Evolutionary conservation across 2,113 vertebrate genomes (phyloP).

Genomic region (Castor canadensis): DNA sequence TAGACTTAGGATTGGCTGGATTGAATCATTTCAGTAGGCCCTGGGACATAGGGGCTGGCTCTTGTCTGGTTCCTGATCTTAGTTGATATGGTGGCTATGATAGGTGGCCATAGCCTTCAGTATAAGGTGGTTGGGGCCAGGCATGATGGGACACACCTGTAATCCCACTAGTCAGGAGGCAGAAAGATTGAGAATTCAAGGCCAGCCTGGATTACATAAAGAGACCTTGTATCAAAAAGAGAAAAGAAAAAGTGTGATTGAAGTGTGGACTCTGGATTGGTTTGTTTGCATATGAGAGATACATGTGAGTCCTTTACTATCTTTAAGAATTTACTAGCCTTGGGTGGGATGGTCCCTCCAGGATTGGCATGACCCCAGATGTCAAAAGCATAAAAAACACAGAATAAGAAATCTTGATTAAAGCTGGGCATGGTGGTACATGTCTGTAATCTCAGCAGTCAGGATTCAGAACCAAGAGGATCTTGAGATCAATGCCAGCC

Average conservation of each 20-base stretch:
- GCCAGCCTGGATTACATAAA: background rate
- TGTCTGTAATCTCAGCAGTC: too few species aligned
- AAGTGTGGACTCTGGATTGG: background rate
- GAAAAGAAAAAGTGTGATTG: accelerated
- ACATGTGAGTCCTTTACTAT: background rate
- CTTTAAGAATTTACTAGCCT: background rate
- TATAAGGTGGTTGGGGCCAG: background rate
- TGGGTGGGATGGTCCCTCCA: background rate
- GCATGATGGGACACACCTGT: background rate
- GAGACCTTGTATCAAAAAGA: too few species aligned
- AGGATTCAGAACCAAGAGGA: too few species aligned
- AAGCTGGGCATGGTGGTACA: too few species aligned
- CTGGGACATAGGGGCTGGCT: background rate
- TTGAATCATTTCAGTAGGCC: background rate
- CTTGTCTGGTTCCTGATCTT: background rate
- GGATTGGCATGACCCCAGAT: too few species aligned
- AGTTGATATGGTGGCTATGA: background rate
- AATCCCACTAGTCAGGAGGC: too few species aligned
- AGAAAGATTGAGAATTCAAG: background rate
- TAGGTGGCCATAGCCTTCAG: background rate
- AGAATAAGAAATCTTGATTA: too few species aligned
- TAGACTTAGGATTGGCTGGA: background rate
- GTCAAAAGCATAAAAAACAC: background rate
- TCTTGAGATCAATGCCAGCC: too few species aligned
- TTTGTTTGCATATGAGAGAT: background rate